Evolutionary conservation across 2,888 invertebrate species (phyloP).

Genomic region (Sarcophaga caerulescens): DNA sequence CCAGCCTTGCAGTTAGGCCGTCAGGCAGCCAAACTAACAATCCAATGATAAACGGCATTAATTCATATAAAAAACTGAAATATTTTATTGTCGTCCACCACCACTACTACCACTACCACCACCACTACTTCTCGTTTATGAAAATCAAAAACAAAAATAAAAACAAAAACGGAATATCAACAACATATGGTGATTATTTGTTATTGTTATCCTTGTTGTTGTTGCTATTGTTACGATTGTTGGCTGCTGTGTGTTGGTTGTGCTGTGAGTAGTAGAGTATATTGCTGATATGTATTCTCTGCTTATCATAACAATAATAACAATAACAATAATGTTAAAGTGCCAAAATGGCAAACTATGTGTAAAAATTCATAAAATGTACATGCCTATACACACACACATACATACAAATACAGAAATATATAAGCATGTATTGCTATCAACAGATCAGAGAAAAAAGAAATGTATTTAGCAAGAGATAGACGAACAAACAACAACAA

Average conservation of each 20-base stretch:
- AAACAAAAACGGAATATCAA: conserved; percentile 20
- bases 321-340: conserved; percentile 80
- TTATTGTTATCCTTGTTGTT: conserved; percentile 64
- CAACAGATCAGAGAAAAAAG: neutral
- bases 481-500: neutral
- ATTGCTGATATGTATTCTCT: conserved; percentile 49
- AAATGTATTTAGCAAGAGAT: too few relatives aligned
- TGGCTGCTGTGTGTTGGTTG: conserved; percentile 4
- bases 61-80: conserved; percentile 66
- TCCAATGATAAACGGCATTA: conserved; percentile 68
- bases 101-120: conserved; percentile 25
- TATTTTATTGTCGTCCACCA: conserved; percentile 65
- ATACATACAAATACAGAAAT: neutral
- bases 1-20: neutral
- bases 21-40: conserved; percentile 47
- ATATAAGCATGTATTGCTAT: conserved; percentile 9
- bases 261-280: too few relatives aligned
- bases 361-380: conserved; percentile 76
- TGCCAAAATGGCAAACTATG: conserved; percentile 79
- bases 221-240: conserved; percentile 10
- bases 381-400: conserved; percentile 26
- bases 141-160: conserved; percentile 36
- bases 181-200: conserved; percentile 65
- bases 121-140: too few relatives aligned
- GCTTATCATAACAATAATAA: conserved; percentile 77